phyloP scores from a whole-genome alignment of 1,140 invertebrate species.

The Drosophila ogumai region DNA sequence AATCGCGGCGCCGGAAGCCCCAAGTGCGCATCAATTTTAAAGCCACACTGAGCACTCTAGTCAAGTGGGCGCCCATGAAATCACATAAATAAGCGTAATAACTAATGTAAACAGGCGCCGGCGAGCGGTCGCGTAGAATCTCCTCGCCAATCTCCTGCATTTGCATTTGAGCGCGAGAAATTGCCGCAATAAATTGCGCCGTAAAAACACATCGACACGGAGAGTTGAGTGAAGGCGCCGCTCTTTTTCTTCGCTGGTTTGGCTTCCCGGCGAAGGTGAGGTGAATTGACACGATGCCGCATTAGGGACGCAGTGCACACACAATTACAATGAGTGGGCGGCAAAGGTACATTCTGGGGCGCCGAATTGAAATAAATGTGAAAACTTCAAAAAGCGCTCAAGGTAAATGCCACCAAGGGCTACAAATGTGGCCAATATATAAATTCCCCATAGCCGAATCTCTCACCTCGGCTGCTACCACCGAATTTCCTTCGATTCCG shows the following conservation, averaged over 20 bases:
- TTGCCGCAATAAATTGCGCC: slow-evolving; percentile 77
- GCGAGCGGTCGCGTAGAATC: slow-evolving; percentile 54
- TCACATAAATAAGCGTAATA: slow-evolving; percentile 80
- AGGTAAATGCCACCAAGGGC: slow-evolving; percentile 67
- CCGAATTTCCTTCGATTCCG: slow-evolving; percentile 19
- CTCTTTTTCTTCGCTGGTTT: neutral
- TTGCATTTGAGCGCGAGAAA: slow-evolving; percentile 80
- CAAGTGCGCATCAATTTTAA: slow-evolving; percentile 73
- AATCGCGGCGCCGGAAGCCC: slow-evolving; percentile 43
- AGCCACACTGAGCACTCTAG: slow-evolving; percentile 59
- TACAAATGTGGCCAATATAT: slow-evolving; percentile 83
- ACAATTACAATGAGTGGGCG: slow-evolving; percentile 79
- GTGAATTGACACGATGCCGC: slow-evolving; percentile 71
- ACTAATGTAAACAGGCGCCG: slow-evolving; percentile 76
- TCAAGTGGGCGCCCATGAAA: slow-evolving; percentile 50
- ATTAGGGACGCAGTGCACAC: slow-evolving; percentile 77
- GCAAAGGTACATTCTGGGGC: slow-evolving; percentile 8
- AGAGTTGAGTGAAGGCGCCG: slow-evolving; percentile 25
- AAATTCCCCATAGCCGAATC: slow-evolving; percentile 70
- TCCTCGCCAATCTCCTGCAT: slow-evolving; percentile 50
- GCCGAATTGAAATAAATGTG: slow-evolving; percentile 77
- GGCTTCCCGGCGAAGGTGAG: neutral
- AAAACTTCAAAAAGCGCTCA: slow-evolving; percentile 81
- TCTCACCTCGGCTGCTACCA: slow-evolving; percentile 15
- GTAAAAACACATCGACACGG: slow-evolving; percentile 75